phyloP scores from a whole-genome alignment of 1,140 invertebrate genomes.

The Zaprionus inermis region DNA sequence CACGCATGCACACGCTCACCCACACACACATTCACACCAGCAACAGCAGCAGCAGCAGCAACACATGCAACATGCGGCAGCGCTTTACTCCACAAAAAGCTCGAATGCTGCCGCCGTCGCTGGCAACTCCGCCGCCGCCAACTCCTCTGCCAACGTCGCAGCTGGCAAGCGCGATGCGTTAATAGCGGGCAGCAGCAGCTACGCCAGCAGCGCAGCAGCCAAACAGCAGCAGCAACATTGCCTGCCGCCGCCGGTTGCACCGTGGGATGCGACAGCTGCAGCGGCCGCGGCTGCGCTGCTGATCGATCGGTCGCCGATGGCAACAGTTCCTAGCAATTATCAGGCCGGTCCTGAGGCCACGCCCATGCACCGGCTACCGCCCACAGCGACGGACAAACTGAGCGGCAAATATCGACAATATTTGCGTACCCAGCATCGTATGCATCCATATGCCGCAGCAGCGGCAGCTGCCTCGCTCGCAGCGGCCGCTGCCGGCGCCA shows the following conservation, averaged over 20 bases:
- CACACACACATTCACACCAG: slow-evolving; percentile 32
- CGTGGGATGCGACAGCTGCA: slow-evolving; percentile 65
- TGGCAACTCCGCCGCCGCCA: slow-evolving; percentile 28
- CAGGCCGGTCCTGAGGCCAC: slow-evolving; percentile 83
- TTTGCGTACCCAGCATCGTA: slow-evolving; percentile 84
- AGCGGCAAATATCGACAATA: slow-evolving; percentile 86
- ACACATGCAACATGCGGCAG: slow-evolving; percentile 46
- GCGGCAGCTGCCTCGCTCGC: slow-evolving; percentile 80
- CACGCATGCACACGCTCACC: slow-evolving; percentile 40
- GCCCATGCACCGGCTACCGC: slow-evolving; percentile 65
- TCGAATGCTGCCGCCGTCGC: slow-evolving; percentile 36
- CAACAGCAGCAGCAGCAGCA: slow-evolving; percentile 27
- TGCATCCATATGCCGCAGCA: slow-evolving; percentile 85
- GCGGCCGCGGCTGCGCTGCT: slow-evolving; percentile 63
- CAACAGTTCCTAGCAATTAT: slow-evolving; percentile 85
- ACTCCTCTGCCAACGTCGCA: slow-evolving; percentile 34
- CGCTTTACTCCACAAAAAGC: slow-evolving; percentile 65
- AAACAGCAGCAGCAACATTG: slow-evolving; percentile 64
- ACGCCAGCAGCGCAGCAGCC: slow-evolving; percentile 39
- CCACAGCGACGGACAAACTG: slow-evolving; percentile 83
- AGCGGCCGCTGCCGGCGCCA: slow-evolving; percentile 64
- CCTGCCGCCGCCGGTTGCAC: slow-evolving; percentile 58
- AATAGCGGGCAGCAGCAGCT: slow-evolving; percentile 76
- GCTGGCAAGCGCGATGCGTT: slow-evolving; percentile 79
- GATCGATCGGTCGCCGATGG: slow-evolving; percentile 80